phyloP scores from a whole-genome alignment of 2,797 vertebrate species.

The Tokudaia tokunoshimensis region DNA sequence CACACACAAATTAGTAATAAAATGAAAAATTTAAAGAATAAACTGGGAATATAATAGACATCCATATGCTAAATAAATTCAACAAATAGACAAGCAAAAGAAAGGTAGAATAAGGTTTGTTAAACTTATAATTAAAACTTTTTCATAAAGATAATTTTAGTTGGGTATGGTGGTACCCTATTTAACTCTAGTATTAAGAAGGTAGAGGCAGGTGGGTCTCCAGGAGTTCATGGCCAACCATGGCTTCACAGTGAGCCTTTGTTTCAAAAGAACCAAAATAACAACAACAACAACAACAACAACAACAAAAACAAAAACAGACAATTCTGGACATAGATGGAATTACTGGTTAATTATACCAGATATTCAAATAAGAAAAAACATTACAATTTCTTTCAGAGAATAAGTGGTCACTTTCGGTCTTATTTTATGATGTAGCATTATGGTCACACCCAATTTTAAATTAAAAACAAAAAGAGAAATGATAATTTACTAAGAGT shows the following conservation, averaged over 20 bases:
- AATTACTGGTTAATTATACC: background rate
- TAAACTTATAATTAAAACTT: conserved; percentile 13
- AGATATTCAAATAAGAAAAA: conserved; percentile 19
- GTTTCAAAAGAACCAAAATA: background rate
- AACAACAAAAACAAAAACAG: background rate
- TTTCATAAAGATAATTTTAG: background rate
- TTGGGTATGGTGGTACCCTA: background rate
- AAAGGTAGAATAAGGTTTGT: background rate
- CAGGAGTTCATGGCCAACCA: background rate
- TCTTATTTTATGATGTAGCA: background rate
- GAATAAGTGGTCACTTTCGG: background rate
- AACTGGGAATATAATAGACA: background rate
- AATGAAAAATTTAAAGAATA: background rate
- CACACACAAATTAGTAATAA: background rate
- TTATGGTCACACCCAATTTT: background rate
- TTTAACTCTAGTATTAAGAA: background rate
- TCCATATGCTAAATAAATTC: background rate
- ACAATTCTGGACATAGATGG: background rate
- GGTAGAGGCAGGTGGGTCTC: background rate
- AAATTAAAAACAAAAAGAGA: background rate
- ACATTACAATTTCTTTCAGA: background rate
- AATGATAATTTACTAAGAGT: background rate
- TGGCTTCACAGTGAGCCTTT: background rate
- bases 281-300: background rate
- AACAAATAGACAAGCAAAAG: background rate